Evolutionary conservation across 1,140 invertebrate species (phyloP).

Genomic region (Eulimnadia texana): DNA sequence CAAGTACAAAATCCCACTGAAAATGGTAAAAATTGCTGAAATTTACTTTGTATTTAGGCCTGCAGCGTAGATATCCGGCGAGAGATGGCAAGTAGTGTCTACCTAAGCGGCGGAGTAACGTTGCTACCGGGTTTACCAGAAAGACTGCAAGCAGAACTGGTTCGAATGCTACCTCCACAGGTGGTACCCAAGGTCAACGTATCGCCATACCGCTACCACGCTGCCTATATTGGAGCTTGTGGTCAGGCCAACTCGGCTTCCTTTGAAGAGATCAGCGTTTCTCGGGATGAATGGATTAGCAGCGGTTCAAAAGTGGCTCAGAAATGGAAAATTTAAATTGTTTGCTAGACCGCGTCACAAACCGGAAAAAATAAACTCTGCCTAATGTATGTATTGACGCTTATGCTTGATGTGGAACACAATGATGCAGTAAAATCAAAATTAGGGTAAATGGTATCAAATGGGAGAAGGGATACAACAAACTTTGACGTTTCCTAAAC

Average conservation of each 20-base stretch:
- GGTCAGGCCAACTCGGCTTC: conserved; percentile 31
- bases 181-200: conserved; percentile 36
- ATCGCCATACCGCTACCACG: conserved; percentile 42
- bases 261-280: conserved; percentile 35
- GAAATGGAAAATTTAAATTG: conserved; percentile 14
- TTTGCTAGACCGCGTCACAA: not conserved
- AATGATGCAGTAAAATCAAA: no score
- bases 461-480: no score
- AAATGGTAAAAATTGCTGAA: conserved; percentile 23
- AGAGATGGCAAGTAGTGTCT: conserved; percentile 35
- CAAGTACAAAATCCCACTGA: conserved; percentile 27
- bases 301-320: not conserved
- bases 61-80: conserved; percentile 39
- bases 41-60: conserved; percentile 23
- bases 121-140: conserved; percentile 44
- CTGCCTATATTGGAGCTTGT: conserved; percentile 42
- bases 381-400: no score
- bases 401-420: no score
- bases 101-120: conserved; percentile 40
- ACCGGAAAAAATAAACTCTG: no score
- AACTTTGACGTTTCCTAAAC: no score
- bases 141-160: conserved; percentile 39
- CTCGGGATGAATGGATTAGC: conserved; percentile 23
- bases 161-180: conserved; percentile 37
- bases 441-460: no score